phyloP scores from a whole-genome alignment of 2,113 vertebrate species.

The Rostratula benghalensis region DNA sequence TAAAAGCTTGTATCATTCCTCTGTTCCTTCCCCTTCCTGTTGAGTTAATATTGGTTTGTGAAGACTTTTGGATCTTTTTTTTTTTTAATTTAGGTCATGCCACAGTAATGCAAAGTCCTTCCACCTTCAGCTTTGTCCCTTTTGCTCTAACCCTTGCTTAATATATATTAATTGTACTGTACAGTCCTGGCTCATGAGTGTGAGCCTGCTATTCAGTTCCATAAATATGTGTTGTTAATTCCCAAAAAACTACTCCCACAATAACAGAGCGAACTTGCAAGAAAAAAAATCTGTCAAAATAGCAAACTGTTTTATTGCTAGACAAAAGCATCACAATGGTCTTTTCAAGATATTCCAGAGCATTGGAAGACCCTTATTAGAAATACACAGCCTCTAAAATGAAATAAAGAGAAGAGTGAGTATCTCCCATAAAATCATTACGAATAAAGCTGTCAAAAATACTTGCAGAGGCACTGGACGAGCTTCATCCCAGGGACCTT shows the following conservation, averaged over 20 bases:
- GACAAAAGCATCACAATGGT: not conserved
- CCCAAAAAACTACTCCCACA: not conserved
- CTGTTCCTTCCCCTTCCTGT: no score
- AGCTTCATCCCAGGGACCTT: not conserved
- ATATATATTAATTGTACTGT: no score
- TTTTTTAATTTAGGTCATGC: no score
- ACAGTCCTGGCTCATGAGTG: no score
- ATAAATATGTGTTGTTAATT: not conserved
- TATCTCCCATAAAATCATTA: not conserved
- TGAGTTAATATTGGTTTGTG: no score
- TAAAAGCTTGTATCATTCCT: no score
- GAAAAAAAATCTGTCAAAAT: not conserved
- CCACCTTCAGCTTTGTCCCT: no score
- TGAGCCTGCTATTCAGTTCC: no score
- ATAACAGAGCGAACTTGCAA: not conserved
- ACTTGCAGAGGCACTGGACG: not conserved
- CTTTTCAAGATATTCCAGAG: not conserved
- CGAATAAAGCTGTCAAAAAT: not conserved
- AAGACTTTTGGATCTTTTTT: no score
- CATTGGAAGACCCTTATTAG: not conserved
- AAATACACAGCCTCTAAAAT: not conserved
- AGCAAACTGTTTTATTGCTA: not conserved
- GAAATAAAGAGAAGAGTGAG: not conserved
- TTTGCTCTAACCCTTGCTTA: no score
- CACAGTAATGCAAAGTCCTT: no score